Conservation (phyloP, 2,888 invertebrate species). For the Dryobota labecula region DNA sequence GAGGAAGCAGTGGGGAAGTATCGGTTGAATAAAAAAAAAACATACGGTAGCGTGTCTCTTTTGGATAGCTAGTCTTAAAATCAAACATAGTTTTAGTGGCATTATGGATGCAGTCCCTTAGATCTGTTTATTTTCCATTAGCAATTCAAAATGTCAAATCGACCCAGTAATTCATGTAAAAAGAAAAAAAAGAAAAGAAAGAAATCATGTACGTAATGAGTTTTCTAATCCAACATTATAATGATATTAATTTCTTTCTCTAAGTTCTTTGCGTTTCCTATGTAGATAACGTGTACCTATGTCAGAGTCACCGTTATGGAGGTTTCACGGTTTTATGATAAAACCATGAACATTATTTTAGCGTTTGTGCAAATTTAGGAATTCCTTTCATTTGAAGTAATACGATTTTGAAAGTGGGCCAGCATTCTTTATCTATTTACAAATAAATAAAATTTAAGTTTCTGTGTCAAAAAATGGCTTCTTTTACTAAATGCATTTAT, state of each 20-base stretch:
- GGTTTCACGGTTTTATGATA: neutral
- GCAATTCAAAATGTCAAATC: neutral
- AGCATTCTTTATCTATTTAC: too few relatives aligned
- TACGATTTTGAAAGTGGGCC: neutral
- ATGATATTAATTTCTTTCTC: neutral
- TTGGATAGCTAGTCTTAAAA: neutral
- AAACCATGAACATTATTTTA: neutral
- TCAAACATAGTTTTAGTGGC: neutral
- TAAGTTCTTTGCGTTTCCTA: neutral
- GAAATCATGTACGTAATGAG: too few relatives aligned
- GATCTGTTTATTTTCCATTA: constrained; percentile 4
- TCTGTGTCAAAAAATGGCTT: too few relatives aligned
- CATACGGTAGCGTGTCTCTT: neutral
- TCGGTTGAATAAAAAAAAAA: too few relatives aligned
- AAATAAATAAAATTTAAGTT: too few relatives aligned
- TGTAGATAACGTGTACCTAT: neutral
- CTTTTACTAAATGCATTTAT: too few relatives aligned
- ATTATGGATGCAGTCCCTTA: neutral
- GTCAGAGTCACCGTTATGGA: neutral
- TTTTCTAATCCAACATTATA: constrained; percentile 10
- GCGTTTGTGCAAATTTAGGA: neutral
- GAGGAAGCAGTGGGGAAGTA: too few relatives aligned
- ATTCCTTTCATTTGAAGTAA: neutral
- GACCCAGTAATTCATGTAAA: constrained; percentile 2
- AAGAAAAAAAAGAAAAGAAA: too few relatives aligned